These are phyloP conservation scores for Nesogale talazaci DNA, from an alignment of 2,113 vertebrate genomes.

Conservation along the genomic window DNA sequence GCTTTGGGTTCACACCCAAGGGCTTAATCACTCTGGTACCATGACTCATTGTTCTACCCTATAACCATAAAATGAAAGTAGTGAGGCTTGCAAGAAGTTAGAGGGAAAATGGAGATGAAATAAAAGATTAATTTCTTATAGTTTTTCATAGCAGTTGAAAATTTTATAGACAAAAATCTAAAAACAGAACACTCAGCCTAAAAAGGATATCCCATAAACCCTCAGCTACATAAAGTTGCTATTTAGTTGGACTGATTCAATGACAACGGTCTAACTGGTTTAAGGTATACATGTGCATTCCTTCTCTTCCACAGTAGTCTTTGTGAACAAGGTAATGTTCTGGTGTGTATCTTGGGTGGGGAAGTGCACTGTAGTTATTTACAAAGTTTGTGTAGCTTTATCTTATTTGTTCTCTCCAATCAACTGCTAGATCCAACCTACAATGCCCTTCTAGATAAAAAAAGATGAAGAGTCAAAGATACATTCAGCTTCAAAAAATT, in stretches of 20 bases:
- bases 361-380: not conserved
- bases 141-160: conserved; percentile 30
- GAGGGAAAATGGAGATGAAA: conserved; percentile 20
- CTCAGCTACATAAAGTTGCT: not conserved
- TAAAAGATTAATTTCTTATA: conserved; percentile 43
- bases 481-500: not conserved
- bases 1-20: not conserved
- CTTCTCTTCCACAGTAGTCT: not conserved
- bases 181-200: not conserved
- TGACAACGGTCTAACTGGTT: too few species aligned
- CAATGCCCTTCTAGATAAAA: not conserved
- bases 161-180: conserved; percentile 18
- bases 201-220: not conserved
- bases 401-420: not conserved
- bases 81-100: conserved; percentile 14
- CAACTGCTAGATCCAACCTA: not conserved
- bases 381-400: not conserved
- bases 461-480: not conserved
- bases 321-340: not conserved
- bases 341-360: not conserved
- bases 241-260: conserved; percentile 1
- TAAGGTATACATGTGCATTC: not conserved
- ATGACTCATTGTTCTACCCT: not conserved
- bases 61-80: not conserved
- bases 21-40: not conserved